phyloP scores from a whole-genome alignment of 2,797 vertebrate species.

The Xiphorhynchus erythropygius region DNA sequence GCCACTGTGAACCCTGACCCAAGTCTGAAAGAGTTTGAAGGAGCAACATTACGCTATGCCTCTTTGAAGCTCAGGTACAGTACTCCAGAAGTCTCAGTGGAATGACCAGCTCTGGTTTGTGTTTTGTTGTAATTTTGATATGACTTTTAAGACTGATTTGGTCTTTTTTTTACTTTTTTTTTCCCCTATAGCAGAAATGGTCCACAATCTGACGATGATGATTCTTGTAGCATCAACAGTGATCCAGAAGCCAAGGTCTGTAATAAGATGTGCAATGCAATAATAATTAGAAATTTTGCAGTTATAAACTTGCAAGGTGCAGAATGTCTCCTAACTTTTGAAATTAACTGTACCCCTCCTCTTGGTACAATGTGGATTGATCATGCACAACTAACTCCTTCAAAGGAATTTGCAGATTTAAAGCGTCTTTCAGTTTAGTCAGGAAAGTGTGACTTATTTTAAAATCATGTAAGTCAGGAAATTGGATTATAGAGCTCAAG shows the following conservation, averaged over 20 bases:
- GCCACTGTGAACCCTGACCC: conserved; percentile 94
- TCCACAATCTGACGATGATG: conserved; percentile 87
- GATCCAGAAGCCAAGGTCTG: conserved; percentile 91
- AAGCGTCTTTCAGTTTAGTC: not conserved
- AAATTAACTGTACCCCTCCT: not conserved
- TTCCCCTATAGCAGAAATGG: conserved; percentile 76
- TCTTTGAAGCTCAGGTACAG: conserved; percentile 92
- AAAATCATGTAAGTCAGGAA: not conserved
- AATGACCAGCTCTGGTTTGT: not conserved
- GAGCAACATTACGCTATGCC: conserved; percentile 92
- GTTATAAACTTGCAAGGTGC: not conserved
- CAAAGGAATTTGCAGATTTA: not conserved
- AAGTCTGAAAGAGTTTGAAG: conserved; percentile 95
- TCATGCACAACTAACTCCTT: not conserved
- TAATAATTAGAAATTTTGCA: not conserved
- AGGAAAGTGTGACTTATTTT: not conserved
- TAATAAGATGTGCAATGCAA: not conserved
- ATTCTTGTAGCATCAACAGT: conserved; percentile 87
- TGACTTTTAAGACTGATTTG: not conserved
- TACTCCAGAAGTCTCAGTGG: not conserved
- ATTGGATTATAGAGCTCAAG: not conserved
- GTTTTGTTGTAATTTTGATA: not conserved
- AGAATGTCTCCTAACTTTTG: not conserved
- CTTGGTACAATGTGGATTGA: not conserved
- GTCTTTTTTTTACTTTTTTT: not conserved